Evolutionary conservation across 2,888 invertebrate genomes (phyloP), one percentile per base, ranked within the genome.

Genomic region (Cantharis flavilabris): DNA sequence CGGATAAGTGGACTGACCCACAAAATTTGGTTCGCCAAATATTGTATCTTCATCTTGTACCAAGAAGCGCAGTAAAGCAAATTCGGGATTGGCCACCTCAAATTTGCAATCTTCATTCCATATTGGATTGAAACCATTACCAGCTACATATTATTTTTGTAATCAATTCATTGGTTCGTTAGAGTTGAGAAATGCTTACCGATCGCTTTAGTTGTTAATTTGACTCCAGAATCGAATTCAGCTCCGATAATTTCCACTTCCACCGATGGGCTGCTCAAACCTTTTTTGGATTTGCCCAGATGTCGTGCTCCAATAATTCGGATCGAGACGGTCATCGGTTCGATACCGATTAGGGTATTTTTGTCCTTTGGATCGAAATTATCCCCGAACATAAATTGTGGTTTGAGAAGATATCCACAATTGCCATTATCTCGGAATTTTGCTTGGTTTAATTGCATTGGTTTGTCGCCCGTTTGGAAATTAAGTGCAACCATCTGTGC

Each of bases 401-500:
- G 98, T 86, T 96, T 96, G 73, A 99, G 88, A 0, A 99, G 90
- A 87, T 95, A 99, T 0, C 99, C 99, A 87, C 97, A 98, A 33
- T 92, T 91, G 0, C 97, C 98, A 86, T 99, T 99, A 86, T 96
- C 94, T 28, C 94, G 90, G 86, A 99, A 99, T 86, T 95, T 95
- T 0, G 96, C 97, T 86, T 95, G 94, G 88, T 99, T 99, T 10
- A 98, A 86, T 88, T 99, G 98, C 98, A 99, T 99, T 10, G 97
- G 91, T 85, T 96, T 96, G 87, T 99, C 99, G 79, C 93, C 92
- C 0, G 99, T 99, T 89, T 99, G 99, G 88, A 97, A 99, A 89
- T 99, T 99, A 3, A 99, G 89, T 0, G 99, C 98, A 0, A 97
- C 96, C 97, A 99, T 97, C 89, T 99, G 99, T 69, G 96, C 96